Percentiles rank a stretch among this genome's conserved stretches.
Conservation (phyloP, 1,140 invertebrate genomes). For the Trachymyrmex cornetzi region DNA sequence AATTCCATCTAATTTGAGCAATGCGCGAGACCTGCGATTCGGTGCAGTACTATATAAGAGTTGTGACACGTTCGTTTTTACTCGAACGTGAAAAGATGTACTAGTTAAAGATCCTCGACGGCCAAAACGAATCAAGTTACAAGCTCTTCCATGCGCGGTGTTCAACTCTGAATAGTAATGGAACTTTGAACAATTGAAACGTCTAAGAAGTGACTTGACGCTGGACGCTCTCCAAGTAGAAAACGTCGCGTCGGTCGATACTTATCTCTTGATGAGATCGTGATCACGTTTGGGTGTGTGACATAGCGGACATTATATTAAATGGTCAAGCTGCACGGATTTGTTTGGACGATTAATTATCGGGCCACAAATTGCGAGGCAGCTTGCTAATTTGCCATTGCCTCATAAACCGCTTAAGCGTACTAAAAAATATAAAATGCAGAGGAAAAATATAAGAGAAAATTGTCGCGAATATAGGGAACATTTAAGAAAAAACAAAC, state of each 20-base stretch:
- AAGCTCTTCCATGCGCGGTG: constrained; percentile 51
- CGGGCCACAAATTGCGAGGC: not conserved
- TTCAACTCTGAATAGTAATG: constrained; percentile 60
- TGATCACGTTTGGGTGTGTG: constrained; percentile 29
- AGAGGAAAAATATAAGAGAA: not conserved
- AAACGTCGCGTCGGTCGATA: not conserved
- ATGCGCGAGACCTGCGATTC: constrained; percentile 11
- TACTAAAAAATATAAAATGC: not conserved
- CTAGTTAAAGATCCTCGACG: constrained; percentile 13
- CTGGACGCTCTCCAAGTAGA: constrained; percentile 53
- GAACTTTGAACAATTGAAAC: constrained; percentile 48
- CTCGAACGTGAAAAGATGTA: not conserved
- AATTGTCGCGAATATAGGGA: not conserved
- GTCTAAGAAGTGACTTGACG: constrained; percentile 40
- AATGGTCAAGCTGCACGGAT: constrained; percentile 17
- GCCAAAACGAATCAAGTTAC: constrained; percentile 49
- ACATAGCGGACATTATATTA: constrained; percentile 15
- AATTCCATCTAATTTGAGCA: constrained; percentile 41
- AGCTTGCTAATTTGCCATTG: not conserved
- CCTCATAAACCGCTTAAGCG: not conserved
- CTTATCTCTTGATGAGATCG: constrained; percentile 41
- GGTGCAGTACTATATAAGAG: constrained; percentile 22
- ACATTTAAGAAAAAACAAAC: not conserved
- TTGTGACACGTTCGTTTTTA: constrained; percentile 41
- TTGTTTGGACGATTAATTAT: constrained; percentile 18